phyloP scores from a whole-genome alignment of 2,888 invertebrate species.

The Melinopterus prodromus region DNA sequence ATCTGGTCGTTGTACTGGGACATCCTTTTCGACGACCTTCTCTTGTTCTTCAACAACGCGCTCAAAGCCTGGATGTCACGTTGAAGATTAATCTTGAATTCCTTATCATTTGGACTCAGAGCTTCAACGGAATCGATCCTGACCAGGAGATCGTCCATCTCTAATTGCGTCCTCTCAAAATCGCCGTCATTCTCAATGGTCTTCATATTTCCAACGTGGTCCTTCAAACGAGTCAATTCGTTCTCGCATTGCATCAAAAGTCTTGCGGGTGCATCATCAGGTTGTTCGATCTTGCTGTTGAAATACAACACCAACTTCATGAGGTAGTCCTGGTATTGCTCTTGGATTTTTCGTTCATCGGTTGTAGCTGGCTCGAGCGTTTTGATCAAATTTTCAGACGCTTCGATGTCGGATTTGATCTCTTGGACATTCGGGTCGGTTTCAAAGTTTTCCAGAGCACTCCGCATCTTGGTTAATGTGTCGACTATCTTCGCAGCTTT shows the following conservation, averaged over 20 bases:
- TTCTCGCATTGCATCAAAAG: constrained; percentile 15
- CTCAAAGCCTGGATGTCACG: constrained; percentile 28
- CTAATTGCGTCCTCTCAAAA: constrained; percentile 18
- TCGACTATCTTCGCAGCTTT: constrained; percentile 37
- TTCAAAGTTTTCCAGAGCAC: constrained; percentile 38
- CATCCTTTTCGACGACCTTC: constrained; percentile 17
- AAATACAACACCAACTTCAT: constrained; percentile 32
- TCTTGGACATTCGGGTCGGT: constrained; percentile 35
- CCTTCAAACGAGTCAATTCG: constrained; percentile 16
- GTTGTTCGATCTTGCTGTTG: constrained; percentile 27
- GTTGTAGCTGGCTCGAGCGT: constrained; percentile 15
- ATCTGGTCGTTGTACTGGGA: constrained; percentile 17
- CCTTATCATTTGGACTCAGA: constrained; percentile 18
- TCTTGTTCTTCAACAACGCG: constrained; percentile 27
- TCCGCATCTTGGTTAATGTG: constrained; percentile 31
- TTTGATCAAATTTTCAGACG: constrained; percentile 18
- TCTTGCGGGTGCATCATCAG: constrained; percentile 25
- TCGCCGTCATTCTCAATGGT: constrained; percentile 6
- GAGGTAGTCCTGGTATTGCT: constrained; percentile 31
- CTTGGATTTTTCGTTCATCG: constrained; percentile 15
- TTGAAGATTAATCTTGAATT: constrained; percentile 29
- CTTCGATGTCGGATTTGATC: constrained; percentile 36
- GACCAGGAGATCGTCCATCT: constrained; percentile 12
- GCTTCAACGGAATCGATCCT: constrained; percentile 14
- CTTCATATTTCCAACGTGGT: not conserved